Base-by-base conservation (phyloP, 2,888 invertebrate genomes). In the Sminthurinus aureus region DNA sequence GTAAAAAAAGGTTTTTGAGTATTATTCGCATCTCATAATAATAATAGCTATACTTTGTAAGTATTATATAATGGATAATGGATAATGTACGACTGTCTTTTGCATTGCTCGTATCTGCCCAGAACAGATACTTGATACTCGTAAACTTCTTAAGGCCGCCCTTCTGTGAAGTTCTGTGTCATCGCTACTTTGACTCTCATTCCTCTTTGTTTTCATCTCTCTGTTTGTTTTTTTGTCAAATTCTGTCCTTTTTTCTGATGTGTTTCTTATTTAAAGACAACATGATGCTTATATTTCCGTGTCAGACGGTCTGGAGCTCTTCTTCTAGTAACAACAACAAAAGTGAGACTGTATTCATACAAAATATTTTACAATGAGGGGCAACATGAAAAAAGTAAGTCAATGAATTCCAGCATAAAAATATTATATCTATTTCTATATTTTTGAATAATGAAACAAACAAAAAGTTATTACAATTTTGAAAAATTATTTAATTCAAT, bases 111-210 rank as follows among this genome's bases (percentile, higher is more conserved):
- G n/a, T n/a, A n/a, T n/a, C 6, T 38, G 38, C 38, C 1, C 38
- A 38, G 6, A 38, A 38, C 38, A 38, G 38, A 38, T 4, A 4
- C 38, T 38, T 38, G 38, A 38, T 38, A 38, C 38, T 13, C 9
- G 58, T 58, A 6, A 11, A 58, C 15, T 58, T 24, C 26, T 71
- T 71, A 26, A 71, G 26, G 24, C 71, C 24, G 71, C 71, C 71
- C 71, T 71, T 71, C 71, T 71, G 71, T 71, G 71, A 71, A 71
- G 71, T 71, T 71, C 71, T 71, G 71, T 71, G 71, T 71, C 71
- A 71, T 71, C 71, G 22, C 26, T 8, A 26, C 15, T 22, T 18
- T n/a, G 9, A 67, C 67, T n/a, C 15, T n/a, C 67, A n/a, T n/a
- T 22, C 67, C 67, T 13, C 24, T 24, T 71, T 71, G 11, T 71